These are phyloP conservation scores for Brachionus paranguensis DNA, from an alignment of 1,140 invertebrate genomes.

Conservation along the genomic window DNA sequence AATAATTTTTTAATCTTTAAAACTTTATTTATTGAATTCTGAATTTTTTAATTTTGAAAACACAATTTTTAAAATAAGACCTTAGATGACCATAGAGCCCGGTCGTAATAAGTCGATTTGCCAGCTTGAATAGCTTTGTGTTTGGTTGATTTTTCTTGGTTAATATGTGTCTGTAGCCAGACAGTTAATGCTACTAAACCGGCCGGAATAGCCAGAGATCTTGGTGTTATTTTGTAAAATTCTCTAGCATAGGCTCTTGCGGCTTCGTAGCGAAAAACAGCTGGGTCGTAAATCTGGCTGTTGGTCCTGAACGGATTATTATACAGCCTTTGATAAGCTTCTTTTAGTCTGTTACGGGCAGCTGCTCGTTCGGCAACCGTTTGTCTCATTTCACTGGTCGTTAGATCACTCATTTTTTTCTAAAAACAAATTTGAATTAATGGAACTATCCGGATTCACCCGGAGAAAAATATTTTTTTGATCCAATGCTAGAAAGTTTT, in stretches of 20 bases:
- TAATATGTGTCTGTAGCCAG: not conserved
- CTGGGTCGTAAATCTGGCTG: slow-evolving; percentile 26
- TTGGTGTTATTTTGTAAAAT: slow-evolving; percentile 28
- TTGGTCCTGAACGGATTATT: slow-evolving; percentile 29
- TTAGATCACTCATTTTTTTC: slow-evolving; percentile 24
- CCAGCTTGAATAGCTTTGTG: slow-evolving; percentile 1
- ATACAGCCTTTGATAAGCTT: slow-evolving; percentile 30
- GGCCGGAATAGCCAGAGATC: slow-evolving; percentile 16
- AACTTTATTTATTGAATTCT: not conserved
- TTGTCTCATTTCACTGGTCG: not conserved
- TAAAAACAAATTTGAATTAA: not conserved
- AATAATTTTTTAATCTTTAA: too few species aligned
- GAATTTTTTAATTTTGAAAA: not conserved
- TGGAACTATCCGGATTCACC: not conserved
- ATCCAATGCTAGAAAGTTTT: not conserved
- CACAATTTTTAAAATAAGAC: slow-evolving; percentile 5
- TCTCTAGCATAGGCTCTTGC: slow-evolving; percentile 36
- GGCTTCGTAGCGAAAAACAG: slow-evolving; percentile 32
- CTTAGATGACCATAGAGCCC: not conserved
- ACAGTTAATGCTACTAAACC: not conserved
- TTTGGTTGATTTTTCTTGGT: not conserved
- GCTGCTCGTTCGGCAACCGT: not conserved
- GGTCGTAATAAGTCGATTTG: slow-evolving; percentile 11
- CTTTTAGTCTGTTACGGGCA: not conserved
- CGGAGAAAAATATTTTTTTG: not conserved